phyloP scores from a whole-genome alignment of 2,888 invertebrate genomes.

The Nomada ruficornis region DNA sequence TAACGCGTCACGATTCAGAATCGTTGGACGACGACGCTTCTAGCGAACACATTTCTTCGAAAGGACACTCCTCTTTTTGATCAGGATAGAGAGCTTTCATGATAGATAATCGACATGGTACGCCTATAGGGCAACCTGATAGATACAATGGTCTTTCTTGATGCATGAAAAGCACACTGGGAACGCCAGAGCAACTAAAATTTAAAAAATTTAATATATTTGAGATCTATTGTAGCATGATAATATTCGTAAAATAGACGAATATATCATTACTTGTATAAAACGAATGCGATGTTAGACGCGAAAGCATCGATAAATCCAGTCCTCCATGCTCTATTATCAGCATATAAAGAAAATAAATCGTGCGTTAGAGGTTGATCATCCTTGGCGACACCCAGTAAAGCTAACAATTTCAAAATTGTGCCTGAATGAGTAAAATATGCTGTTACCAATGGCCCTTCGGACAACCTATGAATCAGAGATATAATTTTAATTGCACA shows the following conservation, averaged over 20 bases:
- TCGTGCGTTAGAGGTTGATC: slow-evolving; percentile 86
- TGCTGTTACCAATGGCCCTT: slow-evolving; percentile 86
- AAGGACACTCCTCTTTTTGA: slow-evolving; percentile 88
- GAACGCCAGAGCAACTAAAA: slow-evolving; percentile 85
- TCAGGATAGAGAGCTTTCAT: slow-evolving; percentile 87
- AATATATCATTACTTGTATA: slow-evolving; percentile 87
- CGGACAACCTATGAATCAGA: slow-evolving; percentile 56
- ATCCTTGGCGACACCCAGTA: slow-evolving; percentile 90
- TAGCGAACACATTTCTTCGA: slow-evolving; percentile 87
- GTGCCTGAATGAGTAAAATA: slow-evolving; percentile 95
- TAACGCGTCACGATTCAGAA: no score
- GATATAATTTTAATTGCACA: neutral
- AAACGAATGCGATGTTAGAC: slow-evolving; percentile 91
- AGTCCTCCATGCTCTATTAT: slow-evolving; percentile 84
- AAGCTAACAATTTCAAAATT: slow-evolving; percentile 90
- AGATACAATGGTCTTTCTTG: slow-evolving; percentile 90
- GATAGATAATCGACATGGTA: slow-evolving; percentile 87
- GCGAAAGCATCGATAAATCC: slow-evolving; percentile 91
- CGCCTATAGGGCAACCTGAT: slow-evolving; percentile 87
- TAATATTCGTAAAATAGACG: slow-evolving; percentile 20
- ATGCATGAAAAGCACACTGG: slow-evolving; percentile 88
- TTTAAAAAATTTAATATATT: slow-evolving; percentile 7
- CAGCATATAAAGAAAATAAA: slow-evolving; percentile 84
- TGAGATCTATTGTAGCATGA: neutral
- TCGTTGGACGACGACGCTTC: neutral